Conservation (phyloP, 1,140 invertebrate genomes). For the Periplaneta americana region DNA sequence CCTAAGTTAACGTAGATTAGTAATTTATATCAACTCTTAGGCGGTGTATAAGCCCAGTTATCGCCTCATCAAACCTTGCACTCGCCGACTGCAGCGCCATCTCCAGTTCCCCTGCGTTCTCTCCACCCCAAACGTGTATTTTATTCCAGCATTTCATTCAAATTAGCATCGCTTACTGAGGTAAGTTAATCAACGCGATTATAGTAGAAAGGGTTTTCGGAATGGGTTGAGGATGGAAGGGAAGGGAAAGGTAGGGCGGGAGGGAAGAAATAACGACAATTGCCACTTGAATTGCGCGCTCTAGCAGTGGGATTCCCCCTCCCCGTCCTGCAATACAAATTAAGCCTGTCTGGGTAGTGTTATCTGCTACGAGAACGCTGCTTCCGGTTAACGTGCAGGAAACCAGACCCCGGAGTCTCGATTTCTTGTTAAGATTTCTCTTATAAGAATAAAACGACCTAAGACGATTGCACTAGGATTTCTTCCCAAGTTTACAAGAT, state of each 20-base stretch:
- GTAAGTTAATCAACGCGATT: neutral
- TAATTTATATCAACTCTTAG: neutral
- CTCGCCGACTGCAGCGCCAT: neutral
- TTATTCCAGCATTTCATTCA: neutral
- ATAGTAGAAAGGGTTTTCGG: neutral
- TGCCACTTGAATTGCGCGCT: neutral
- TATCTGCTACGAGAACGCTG: neutral
- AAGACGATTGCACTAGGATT: too few species aligned
- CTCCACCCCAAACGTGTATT: neutral
- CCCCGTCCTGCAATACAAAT: neutral
- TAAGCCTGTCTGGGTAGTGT: neutral
- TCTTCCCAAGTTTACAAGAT: too few species aligned
- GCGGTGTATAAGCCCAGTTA: neutral
- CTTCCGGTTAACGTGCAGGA: neutral
- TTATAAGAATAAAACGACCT: neutral
- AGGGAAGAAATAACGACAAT: neutral
- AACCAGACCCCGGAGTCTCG: neutral
- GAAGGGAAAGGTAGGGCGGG: too few species aligned
- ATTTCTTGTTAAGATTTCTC: neutral
- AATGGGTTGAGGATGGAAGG: neutral
- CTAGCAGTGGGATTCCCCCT: neutral
- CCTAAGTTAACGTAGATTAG: neutral
- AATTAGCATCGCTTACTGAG: neutral
- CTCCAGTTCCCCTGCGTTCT: neutral
- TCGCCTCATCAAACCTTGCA: neutral